Evolutionary conservation across 2,113 vertebrate genomes (phyloP).

Genomic region (Peromyscus leucopus): DNA sequence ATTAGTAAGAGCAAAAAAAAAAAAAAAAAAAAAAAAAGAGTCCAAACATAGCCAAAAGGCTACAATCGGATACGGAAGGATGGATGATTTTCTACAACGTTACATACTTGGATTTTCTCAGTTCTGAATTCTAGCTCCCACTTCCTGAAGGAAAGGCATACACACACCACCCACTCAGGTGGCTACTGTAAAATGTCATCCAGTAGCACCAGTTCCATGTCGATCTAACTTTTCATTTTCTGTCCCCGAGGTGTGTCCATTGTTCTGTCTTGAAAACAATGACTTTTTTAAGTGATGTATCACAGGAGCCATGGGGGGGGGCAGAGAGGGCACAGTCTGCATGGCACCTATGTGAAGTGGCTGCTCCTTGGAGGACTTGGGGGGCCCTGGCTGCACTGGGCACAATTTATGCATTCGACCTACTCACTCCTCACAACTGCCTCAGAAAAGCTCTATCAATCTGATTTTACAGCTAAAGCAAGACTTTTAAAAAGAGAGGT

Average conservation of each 20-base stretch:
- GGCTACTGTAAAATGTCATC: not conserved
- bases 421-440: not conserved
- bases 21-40: conserved; percentile 65
- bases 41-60: conserved; percentile 69
- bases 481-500: not conserved
- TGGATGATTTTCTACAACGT: not conserved
- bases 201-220: not conserved
- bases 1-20: conserved; percentile 74
- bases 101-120: conserved; percentile 10
- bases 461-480: not conserved
- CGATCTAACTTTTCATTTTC: not conserved
- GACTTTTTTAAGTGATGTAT: not conserved
- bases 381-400: not conserved
- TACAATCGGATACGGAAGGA: not conserved
- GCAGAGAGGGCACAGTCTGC: not conserved
- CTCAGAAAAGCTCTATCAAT: not conserved
- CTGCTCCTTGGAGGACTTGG: not conserved
- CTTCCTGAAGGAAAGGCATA: not conserved
- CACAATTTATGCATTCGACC: not conserved
- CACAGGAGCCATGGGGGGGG: too few species aligned
- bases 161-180: not conserved
- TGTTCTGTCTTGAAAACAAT: not conserved
- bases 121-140: not conserved
- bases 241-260: not conserved
- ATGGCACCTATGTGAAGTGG: not conserved